phyloP scores from a whole-genome alignment of 2,888 invertebrate genomes.

The Archips xylosteana region DNA sequence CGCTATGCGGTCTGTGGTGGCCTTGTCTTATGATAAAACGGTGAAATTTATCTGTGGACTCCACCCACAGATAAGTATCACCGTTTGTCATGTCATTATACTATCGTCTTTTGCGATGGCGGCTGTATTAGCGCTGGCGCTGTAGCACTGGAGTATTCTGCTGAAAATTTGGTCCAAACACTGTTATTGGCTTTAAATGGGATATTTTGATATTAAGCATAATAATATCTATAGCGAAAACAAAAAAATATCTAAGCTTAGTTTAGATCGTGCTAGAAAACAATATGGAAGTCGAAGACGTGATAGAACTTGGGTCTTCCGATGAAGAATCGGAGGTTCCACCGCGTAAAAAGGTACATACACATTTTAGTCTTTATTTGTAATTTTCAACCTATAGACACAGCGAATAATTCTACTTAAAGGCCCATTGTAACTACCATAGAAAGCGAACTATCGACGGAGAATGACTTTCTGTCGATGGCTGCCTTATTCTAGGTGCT shows the following conservation, averaged over 20 bases:
- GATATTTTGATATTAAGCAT: background rate
- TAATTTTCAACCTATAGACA: background rate
- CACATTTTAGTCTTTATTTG: background rate
- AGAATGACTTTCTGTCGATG: background rate
- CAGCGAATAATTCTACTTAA: background rate
- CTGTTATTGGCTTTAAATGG: constrained; percentile 14
- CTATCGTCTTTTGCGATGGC: constrained; percentile 18
- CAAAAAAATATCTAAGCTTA: background rate
- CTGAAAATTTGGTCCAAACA: background rate
- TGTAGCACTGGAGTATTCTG: constrained; percentile 6
- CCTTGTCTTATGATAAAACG: too few relatives aligned
- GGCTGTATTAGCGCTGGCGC: background rate
- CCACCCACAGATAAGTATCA: too few relatives aligned
- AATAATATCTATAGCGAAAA: background rate
- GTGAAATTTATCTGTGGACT: too few relatives aligned
- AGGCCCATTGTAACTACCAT: background rate
- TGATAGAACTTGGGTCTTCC: constrained; percentile 79
- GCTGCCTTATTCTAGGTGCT: background rate
- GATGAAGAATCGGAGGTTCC: constrained; percentile 75
- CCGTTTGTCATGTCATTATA: too few relatives aligned
- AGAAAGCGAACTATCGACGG: background rate
- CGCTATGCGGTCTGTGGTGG: too few relatives aligned
- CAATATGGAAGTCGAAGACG: constrained; percentile 73
- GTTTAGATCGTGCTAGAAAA: background rate
- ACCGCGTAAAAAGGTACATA: constrained; percentile 67